These are phyloP conservation scores for Carcharodon carcharias DNA, from an alignment of 2,797 vertebrate species.

Conservation along the genomic window DNA sequence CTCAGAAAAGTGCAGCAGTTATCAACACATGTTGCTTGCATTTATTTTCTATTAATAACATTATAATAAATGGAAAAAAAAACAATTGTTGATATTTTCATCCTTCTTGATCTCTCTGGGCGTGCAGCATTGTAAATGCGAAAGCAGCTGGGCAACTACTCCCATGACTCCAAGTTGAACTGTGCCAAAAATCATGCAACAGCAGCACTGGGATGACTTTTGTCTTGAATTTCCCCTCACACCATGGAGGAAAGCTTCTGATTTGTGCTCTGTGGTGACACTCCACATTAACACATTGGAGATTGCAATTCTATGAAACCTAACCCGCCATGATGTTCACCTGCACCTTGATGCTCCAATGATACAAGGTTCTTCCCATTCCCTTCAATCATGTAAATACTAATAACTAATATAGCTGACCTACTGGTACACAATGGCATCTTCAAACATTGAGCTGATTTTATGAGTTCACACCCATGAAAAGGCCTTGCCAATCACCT, in stretches of 20 bases:
- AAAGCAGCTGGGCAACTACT: not conserved
- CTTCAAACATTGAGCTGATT: not conserved
- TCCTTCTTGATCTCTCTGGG: not conserved
- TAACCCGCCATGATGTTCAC: not conserved
- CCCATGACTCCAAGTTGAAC: not conserved
- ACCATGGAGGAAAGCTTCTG: not conserved
- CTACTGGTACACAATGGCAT: not conserved
- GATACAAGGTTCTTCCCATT: not conserved
- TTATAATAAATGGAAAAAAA: not conserved
- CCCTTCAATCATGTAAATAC: not conserved
- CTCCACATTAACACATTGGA: not conserved
- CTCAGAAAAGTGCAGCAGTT: not conserved
- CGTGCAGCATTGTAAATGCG: not conserved
- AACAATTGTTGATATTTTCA: not conserved
- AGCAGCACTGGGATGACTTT: not conserved
- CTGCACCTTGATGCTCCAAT: not conserved
- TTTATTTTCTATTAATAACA: conserved; percentile 7
- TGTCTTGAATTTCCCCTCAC: conserved; percentile 41
- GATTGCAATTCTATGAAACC: not conserved
- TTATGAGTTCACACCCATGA: not conserved
- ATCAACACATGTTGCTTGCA: not conserved
- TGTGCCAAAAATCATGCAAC: not conserved
- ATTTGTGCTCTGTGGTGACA: not conserved
- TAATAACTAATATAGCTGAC: not conserved
- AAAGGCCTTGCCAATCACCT: not conserved